Evolutionary conservation across 2,888 invertebrate genomes (phyloP).

Genomic region (Microplitis manilae): DNA sequence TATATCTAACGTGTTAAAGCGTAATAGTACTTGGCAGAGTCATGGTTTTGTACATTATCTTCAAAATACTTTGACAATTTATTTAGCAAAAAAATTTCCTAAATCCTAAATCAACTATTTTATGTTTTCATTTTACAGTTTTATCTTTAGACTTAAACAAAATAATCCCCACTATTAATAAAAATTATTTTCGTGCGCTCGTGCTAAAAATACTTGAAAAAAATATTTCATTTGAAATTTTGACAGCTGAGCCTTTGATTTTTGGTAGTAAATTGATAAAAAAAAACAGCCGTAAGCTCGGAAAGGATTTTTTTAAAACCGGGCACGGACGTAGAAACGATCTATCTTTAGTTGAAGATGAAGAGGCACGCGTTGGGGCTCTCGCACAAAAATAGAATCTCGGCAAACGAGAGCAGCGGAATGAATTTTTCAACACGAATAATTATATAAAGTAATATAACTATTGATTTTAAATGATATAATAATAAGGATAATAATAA

Average conservation of each 20-base stretch:
- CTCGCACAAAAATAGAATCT: constrained; percentile 69
- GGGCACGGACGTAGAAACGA: constrained; percentile 43
- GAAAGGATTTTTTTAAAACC: constrained; percentile 48
- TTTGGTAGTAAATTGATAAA: constrained; percentile 13
- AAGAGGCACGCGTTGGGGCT: constrained; percentile 56
- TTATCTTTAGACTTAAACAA: not conserved
- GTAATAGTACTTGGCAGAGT: constrained; percentile 6
- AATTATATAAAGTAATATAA: not conserved
- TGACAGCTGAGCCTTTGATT: constrained; percentile 24
- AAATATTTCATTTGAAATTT: constrained; percentile 2
- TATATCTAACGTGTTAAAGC: constrained; percentile 12
- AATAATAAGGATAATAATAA: constrained; percentile 1
- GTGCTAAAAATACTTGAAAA: constrained; percentile 9
- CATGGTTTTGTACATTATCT: not conserved
- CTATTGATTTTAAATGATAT: not conserved
- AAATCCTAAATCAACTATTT: not conserved
- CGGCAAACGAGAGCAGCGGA: constrained; percentile 48
- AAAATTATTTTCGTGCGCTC: constrained; percentile 19
- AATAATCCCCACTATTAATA: not conserved
- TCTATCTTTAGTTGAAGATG: constrained; percentile 62
- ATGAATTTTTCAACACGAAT: constrained; percentile 24
- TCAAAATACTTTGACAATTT: not conserved
- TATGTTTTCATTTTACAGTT: not conserved
- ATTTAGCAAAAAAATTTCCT: not conserved
- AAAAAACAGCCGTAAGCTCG: constrained; percentile 33